These are phyloP conservation scores for Torymus texanus DNA, from an alignment of 2,888 invertebrate species.

Conservation along the genomic window DNA sequence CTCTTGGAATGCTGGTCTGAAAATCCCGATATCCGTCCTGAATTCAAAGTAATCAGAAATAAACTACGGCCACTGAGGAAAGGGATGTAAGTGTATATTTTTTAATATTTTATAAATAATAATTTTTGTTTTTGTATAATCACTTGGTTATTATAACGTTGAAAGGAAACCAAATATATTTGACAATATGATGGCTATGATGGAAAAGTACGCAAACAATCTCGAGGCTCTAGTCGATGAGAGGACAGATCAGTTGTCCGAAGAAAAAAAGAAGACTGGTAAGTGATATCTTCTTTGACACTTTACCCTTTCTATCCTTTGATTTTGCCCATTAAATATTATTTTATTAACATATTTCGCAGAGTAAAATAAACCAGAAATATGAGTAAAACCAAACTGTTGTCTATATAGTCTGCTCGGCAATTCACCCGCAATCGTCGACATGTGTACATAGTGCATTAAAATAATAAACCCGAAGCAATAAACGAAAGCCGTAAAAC, in stretches of 20 bases:
- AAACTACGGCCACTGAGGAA: conserved; percentile 88
- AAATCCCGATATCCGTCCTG: conserved; percentile 86
- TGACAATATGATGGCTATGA: conserved; percentile 98
- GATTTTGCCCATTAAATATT: no score
- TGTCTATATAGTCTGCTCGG: no score
- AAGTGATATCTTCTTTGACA: conserved; percentile 15
- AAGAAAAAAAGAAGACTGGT: conserved; percentile 98
- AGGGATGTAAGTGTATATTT: conserved; percentile 86
- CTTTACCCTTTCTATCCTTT: no score
- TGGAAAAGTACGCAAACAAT: conserved; percentile 98
- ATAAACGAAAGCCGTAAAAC: not conserved
- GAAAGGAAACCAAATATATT: conserved; percentile 94
- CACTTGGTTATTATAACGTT: no score
- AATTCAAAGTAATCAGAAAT: conserved; percentile 88
- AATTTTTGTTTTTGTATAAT: no score
- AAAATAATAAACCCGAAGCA: no score
- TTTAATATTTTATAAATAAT: no score
- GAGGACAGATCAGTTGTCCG: conserved; percentile 92
- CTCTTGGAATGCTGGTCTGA: conserved; percentile 93
- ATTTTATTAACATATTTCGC: no score
- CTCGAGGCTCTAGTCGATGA: conserved; percentile 95
- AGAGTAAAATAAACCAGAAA: no score
- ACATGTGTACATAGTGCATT: no score
- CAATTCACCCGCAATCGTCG: no score
- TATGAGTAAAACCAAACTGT: no score